Evolutionary conservation across 2,888 invertebrate species (phyloP).

Genomic region (Coelinius sp.): DNA sequence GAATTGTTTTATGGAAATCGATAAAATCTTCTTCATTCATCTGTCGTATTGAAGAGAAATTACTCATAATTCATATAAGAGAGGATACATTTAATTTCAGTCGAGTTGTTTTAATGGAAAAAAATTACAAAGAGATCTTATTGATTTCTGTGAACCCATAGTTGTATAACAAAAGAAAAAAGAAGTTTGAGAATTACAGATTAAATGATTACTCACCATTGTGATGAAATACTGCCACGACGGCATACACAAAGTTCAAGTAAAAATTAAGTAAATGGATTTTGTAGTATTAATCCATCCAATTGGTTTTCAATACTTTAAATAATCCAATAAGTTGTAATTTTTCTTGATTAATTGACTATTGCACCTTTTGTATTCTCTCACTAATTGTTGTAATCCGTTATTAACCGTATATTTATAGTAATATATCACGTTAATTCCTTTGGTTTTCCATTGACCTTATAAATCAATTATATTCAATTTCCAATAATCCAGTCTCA

Average conservation of each 20-base stretch:
- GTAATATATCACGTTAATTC: conserved; percentile 55
- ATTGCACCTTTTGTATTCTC: neutral
- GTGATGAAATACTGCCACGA: conserved; percentile 58
- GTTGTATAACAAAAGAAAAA: too few species aligned
- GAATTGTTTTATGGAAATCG: too few species aligned
- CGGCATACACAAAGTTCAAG: conserved; percentile 53
- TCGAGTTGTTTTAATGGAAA: neutral
- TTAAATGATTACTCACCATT: conserved; percentile 57
- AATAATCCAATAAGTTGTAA: conserved; percentile 11
- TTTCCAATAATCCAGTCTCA: conserved; percentile 42
- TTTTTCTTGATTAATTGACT: neutral
- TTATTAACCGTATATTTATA: conserved; percentile 38
- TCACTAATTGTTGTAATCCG: neutral
- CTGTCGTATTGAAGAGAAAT: neutral
- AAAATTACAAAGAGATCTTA: neutral
- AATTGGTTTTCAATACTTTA: conserved; percentile 16
- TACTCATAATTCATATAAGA: too few species aligned
- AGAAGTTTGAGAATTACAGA: neutral
- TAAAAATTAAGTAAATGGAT: conserved; percentile 27
- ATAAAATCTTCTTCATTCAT: neutral
- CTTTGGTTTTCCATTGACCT: conserved; percentile 54
- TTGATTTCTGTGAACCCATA: neutral
- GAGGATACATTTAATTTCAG: too few species aligned
- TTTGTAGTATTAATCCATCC: conserved; percentile 39
- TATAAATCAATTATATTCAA: conserved; percentile 28